Base-by-base conservation (phyloP, 2,797 vertebrate species). In the Acropternis orthonyx region DNA sequence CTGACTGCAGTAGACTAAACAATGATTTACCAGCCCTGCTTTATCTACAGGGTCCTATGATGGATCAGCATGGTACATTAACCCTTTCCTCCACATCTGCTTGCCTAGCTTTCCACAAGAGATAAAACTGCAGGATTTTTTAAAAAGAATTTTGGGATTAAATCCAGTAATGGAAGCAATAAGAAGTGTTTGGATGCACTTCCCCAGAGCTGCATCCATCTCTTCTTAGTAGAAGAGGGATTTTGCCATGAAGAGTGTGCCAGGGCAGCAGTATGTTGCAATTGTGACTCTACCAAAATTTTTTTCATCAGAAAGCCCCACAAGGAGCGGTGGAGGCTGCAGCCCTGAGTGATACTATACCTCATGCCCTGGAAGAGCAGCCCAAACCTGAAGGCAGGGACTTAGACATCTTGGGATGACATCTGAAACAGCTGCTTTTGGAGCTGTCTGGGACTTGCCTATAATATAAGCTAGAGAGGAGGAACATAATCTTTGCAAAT, bases 1-100 rank as follows among this genome's bases (percentile, higher is more conserved):
- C 89, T 85, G 63, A 90, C 85, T 96, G 87, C 93, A 91, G 58
- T 73, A 97, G 96, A 96, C 96, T 95, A 97, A 97, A 96, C 95
- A 97, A 88, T 96, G 96, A 96, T 96, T 97, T 96, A 96, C 94
- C 92, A 96, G 80, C 61, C 37, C 54, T 80, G 52, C 61, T 95
- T 92, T 94, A 96, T 96, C 92, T 95, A 59, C 46, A 71, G 44
- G 61, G 73, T 68, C 77, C 68, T 90, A 30, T 49, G 87, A 86
- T 48, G 75, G 85, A 93, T 93, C 91, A 78, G 59, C 59, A 79
- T 39, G 73, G 66, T 87, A 71, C 54, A 89, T 92, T 93, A 91
- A 95, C 93, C 71, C 95, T 92, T 97, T 89, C 91, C 41, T 95
- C 48, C 48, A 65, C 56, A 55, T 93, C 77, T 91, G 56, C 80